Conservation (phyloP, 2,888 invertebrate genomes). For the Halocaridina rubra region DNA sequence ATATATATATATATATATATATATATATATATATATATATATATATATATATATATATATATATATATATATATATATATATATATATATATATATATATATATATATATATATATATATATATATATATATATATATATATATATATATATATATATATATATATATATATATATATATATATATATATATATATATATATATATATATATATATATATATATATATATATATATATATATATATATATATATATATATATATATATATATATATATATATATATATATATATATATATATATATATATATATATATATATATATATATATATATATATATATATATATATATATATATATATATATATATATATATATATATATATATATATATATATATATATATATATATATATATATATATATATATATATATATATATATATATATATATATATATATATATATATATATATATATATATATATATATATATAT, state of each 20-base stretch:
- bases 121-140: constrained; percentile 4
- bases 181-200: constrained; percentile 25
- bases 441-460: constrained; percentile 7
- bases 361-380: constrained; percentile 2
- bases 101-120: constrained; percentile 37
- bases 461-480: constrained; percentile 30
- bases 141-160: neutral
- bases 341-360: neutral
- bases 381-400: neutral
- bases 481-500: constrained; percentile 36
- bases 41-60: constrained; percentile 35
- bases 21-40: constrained; percentile 24
- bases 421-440: constrained; percentile 21
- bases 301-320: constrained; percentile 36
- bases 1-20: constrained; percentile 10
- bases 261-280: constrained; percentile 35
- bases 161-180: constrained; percentile 1
- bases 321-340: constrained; percentile 36
- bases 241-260: constrained; percentile 25
- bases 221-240: constrained; percentile 11
- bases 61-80: constrained; percentile 37
- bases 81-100: constrained; percentile 36
- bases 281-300: constrained; percentile 39
- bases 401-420: constrained; percentile 26
- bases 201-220: constrained; percentile 21